Evolutionary conservation across 2,888 invertebrate species (phyloP), one percentile per base, ranked within the genome.

Genomic region (Chymomyza caudatula): DNA sequence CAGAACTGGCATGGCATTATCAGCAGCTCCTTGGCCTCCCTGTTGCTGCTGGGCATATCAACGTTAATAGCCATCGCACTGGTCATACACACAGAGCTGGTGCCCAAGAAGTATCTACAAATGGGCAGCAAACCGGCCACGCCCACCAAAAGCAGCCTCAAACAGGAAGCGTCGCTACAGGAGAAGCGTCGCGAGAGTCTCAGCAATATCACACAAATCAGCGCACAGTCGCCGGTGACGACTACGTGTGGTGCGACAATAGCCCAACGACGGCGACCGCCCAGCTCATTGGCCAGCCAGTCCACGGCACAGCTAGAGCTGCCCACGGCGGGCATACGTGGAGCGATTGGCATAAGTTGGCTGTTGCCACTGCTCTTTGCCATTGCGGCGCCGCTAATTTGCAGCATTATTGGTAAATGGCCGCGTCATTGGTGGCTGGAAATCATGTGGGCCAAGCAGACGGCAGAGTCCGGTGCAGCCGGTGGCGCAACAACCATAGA

Each of bases 391-490:
- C 90, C 90, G 64, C 87, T 90, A 69, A 90, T 90, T 72, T 90
- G 90, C 81, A 89, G 88, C 76, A 90, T 90, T 67, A 89, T 89
- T 73, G 90, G 89, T 70, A 88, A 90, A 77, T 89, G 90, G 88
- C 90, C 91, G 70, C 84, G 85, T n/a, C 87, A 93, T 54, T 94
- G 94, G 94, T 94, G 94, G 94, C 89, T 94, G 71, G 91, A 93
- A 68, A 91, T 91, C 65, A 77, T 77, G 0, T 74, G 69, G 79
- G 67, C 62, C 19, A 49, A 53, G 29, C 75, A 42, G 17, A 42
- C 74, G 13, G 54, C 69, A 92, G 81, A 74, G 29, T 55, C 23
- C 20, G 17, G 47, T 15, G 72, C 57, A 19, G 56, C 64, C 23
- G 6, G 22, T 29, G 51, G 23, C 19, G 15, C 37, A 37, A 37